Conservation (phyloP, 2,113 vertebrate species). For the Sula dactylatra region DNA sequence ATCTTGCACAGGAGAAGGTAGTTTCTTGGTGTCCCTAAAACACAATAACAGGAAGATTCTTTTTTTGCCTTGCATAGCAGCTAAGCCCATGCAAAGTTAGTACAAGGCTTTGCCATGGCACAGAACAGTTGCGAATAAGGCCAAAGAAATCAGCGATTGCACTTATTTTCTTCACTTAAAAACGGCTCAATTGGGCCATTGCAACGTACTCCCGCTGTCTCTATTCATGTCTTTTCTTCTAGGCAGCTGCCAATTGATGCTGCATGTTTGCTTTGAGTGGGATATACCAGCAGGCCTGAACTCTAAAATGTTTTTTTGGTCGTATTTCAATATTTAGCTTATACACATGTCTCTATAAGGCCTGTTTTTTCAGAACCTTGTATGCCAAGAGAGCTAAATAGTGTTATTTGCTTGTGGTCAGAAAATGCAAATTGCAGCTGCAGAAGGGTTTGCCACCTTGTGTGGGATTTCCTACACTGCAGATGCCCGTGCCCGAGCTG, state of each 20-base stretch:
- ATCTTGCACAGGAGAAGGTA: neutral
- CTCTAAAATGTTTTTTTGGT: neutral
- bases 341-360: neutral
- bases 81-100: neutral
- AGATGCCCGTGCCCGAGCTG: rapidly evolving
- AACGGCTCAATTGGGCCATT: neutral
- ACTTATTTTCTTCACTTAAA: neutral
- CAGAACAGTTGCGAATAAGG: neutral
- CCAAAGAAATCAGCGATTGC: neutral
- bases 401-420: neutral
- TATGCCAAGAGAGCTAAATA: neutral
- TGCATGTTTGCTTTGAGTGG: neutral
- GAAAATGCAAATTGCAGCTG: neutral
- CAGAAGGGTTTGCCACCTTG: slow-evolving; percentile 1
- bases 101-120: neutral
- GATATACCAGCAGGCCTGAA: neutral
- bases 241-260: neutral
- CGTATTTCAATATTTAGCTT: neutral
- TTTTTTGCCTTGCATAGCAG: neutral
- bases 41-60: neutral
- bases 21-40: neutral
- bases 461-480: neutral
- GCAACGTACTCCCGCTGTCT: slow-evolving; percentile 4
- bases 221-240: neutral
- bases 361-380: neutral